Evolutionary conservation across 1,140 invertebrate species (phyloP).

Genomic region (Calliphora vicina): DNA sequence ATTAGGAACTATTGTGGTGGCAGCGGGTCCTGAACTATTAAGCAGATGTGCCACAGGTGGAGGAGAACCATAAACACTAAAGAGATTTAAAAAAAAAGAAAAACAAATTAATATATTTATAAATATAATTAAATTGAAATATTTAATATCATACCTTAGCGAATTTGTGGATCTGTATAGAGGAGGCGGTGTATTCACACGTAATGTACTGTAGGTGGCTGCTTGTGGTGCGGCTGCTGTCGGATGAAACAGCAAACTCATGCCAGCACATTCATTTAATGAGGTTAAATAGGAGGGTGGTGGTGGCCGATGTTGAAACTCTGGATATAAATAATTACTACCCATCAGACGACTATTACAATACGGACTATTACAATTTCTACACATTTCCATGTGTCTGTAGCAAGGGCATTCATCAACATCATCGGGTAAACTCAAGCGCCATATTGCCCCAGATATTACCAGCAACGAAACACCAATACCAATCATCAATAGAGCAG

Average conservation of each 20-base stretch:
- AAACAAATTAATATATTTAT: slow-evolving; percentile 3
- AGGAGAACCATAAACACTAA: slow-evolving; percentile 22
- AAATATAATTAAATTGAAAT: background rate
- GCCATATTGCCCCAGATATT: slow-evolving; percentile 59
- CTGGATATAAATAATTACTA: slow-evolving; percentile 53
- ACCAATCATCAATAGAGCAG: slow-evolving; percentile 59
- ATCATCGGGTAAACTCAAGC: slow-evolving; percentile 55
- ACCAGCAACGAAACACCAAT: slow-evolving; percentile 58
- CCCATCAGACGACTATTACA: slow-evolving; percentile 53
- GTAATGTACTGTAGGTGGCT: slow-evolving; percentile 42
- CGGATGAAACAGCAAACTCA: slow-evolving; percentile 49
- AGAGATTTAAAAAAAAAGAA: background rate
- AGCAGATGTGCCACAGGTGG: background rate
- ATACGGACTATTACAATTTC: slow-evolving; percentile 57
- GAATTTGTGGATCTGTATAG: slow-evolving; percentile 58
- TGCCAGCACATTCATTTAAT: slow-evolving; percentile 52
- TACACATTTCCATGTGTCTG: slow-evolving; percentile 53
- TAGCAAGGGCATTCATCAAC: slow-evolving; percentile 56
- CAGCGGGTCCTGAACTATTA: background rate
- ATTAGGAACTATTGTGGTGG: slow-evolving; percentile 7
- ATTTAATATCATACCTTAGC: slow-evolving; percentile 47
- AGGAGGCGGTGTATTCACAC: slow-evolving; percentile 56
- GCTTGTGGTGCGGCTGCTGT: slow-evolving; percentile 42
- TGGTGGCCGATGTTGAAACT: slow-evolving; percentile 59
- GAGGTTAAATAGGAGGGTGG: slow-evolving; percentile 59